A percentile compares a stretch with the other conserved stretches of the same genome.
These are phyloP conservation scores for Picus viridis DNA, from an alignment of 2,797 vertebrate species.

Conservation along the genomic window DNA sequence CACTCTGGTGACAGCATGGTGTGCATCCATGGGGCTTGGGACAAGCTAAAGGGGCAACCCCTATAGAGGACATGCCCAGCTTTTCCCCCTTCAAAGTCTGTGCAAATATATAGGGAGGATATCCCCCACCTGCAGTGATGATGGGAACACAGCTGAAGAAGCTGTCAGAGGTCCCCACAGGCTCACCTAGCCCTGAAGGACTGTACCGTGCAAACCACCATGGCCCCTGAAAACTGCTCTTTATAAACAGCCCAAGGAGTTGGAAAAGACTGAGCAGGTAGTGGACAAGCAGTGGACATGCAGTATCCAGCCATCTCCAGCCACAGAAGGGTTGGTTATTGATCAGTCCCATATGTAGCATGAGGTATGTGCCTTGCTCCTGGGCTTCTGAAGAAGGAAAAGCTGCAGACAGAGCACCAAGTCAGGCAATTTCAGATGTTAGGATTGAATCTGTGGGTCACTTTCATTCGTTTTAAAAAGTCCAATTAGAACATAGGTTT, in stretches of 20 bases:
- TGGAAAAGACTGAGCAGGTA: not conserved
- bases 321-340: not conserved
- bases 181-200: not conserved
- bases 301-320: fast-evolving
- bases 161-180: not conserved
- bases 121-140: not conserved
- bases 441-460: not conserved
- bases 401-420: not conserved
- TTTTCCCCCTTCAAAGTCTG: not conserved
- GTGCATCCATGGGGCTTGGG: not conserved
- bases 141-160: not conserved
- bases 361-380: fast-evolving
- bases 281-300: not conserved
- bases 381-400: not conserved
- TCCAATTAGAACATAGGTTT: not conserved
- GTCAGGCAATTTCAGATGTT: not conserved
- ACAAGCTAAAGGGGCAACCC: not conserved
- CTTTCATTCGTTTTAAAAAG: not conserved
- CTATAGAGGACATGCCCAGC: not conserved
- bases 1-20: fast-evolving
- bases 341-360: not conserved
- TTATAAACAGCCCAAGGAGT: not conserved
- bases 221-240: not conserved
- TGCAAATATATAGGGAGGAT: not conserved
- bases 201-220: not conserved